Evolutionary conservation across 1,140 invertebrate species (phyloP).

Genomic region (Ips typographus): DNA sequence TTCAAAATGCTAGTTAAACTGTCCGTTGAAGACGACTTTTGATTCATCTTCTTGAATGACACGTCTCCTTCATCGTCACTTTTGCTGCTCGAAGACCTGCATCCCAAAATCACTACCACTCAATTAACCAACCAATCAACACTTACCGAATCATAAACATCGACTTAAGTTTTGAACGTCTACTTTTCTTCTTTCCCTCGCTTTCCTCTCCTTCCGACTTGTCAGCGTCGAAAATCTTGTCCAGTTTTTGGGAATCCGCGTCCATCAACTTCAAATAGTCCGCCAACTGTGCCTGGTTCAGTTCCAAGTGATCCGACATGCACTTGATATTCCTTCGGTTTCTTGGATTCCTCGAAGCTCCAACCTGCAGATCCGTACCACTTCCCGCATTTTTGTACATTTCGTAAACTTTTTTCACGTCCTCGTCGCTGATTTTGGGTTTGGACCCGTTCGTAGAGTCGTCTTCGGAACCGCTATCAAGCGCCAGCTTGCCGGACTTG

Average conservation of each 20-base stretch:
- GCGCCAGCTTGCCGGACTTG: slow-evolving; percentile 45
- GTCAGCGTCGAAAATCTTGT: slow-evolving; percentile 36
- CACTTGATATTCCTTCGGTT: slow-evolving; percentile 37
- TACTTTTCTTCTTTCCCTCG: slow-evolving; percentile 31
- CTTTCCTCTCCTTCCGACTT: not conserved
- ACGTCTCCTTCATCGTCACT: slow-evolving; percentile 43
- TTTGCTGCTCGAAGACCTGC: slow-evolving; percentile 41
- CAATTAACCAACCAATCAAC: slow-evolving; percentile 26
- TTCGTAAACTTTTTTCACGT: slow-evolving; percentile 37
- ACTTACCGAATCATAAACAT: slow-evolving; percentile 35
- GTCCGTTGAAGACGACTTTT: slow-evolving; percentile 38
- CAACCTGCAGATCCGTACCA: slow-evolving; percentile 7
- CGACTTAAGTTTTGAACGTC: slow-evolving; percentile 39
- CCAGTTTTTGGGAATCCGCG: slow-evolving; percentile 41
- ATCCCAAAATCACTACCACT: not conserved
- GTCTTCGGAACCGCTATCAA: not conserved
- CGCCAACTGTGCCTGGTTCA: slow-evolving; percentile 44
- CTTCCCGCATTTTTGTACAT: slow-evolving; percentile 37
- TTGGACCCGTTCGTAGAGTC: not conserved
- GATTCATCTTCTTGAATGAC: slow-evolving; percentile 22
- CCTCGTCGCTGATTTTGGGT: slow-evolving; percentile 25
- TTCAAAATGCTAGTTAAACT: slow-evolving; percentile 43
- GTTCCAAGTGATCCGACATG: slow-evolving; percentile 40
- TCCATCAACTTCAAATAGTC: slow-evolving; percentile 45
- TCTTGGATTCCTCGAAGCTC: slow-evolving; percentile 18